Conservation (phyloP, 2,888 invertebrate species). For the Oligia strigilis region DNA sequence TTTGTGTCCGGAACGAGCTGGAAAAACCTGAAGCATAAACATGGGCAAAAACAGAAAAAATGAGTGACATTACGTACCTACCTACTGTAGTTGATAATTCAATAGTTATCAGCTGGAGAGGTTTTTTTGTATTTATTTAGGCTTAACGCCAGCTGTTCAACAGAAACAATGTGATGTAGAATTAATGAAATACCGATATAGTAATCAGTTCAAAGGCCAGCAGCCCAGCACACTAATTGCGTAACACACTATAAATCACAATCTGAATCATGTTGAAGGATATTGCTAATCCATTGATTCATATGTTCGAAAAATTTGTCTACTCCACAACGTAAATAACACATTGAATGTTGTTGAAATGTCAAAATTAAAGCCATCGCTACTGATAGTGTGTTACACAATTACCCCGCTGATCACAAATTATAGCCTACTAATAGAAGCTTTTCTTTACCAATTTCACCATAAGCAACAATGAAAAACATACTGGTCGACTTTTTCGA, state of each 20-base stretch:
- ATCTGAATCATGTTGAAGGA: neutral
- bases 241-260: neutral
- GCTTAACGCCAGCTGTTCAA: neutral
- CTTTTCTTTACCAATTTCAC: neutral
- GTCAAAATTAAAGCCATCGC: neutral
- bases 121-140: neutral
- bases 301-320: too few relatives aligned
- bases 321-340: neutral
- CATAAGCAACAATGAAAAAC: neutral
- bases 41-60: neutral
- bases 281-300: neutral
- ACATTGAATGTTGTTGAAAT: neutral
- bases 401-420: neutral
- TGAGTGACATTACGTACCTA: neutral
- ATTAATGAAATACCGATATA: neutral
- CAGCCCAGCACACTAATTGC: neutral
- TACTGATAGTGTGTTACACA: neutral
- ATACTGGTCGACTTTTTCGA: neutral
- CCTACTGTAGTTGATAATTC: neutral
- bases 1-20: neutral
- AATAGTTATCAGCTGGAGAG: neutral
- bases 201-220: neutral
- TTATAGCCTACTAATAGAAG: too few relatives aligned
- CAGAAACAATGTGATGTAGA: conserved; percentile 9
- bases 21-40: conserved; percentile 13